Conservation (phyloP, 2,113 vertebrate genomes). For the Pseudorhombus dupliciocellatus region DNA sequence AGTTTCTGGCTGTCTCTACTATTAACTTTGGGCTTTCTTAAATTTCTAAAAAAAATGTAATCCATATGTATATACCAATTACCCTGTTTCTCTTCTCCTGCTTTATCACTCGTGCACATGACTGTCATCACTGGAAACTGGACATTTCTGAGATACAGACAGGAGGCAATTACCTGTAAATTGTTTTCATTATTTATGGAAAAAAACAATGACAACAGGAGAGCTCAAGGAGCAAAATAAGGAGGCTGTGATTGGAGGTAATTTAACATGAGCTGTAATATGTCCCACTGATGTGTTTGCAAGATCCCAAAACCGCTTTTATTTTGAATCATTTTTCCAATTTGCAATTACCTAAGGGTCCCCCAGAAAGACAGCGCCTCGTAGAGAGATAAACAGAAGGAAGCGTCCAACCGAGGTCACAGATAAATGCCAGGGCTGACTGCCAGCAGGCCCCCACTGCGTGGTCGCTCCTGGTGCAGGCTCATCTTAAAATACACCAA, state of each 20-base stretch:
- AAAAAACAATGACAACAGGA: constrained; percentile 27
- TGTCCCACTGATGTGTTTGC: constrained; percentile 35
- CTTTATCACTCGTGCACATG: constrained; percentile 46
- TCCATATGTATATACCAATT: not conserved
- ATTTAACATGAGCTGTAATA: constrained; percentile 48
- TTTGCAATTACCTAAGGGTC: constrained; percentile 31
- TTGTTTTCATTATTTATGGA: constrained; percentile 57
- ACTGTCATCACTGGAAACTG: constrained; percentile 35
- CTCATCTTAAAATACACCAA: not conserved
- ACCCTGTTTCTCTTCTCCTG: constrained; percentile 10
- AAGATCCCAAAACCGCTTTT: constrained; percentile 26
- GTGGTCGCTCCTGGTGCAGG: not conserved
- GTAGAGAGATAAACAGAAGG: constrained; percentile 23
- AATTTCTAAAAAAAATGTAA: not conserved
- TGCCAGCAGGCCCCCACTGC: not conserved
- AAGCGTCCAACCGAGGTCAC: constrained; percentile 8
- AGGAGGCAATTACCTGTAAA: constrained; percentile 62
- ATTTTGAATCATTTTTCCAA: constrained; percentile 11
- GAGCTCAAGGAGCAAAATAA: constrained; percentile 20
- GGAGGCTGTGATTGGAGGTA: constrained; percentile 24
- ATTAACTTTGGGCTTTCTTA: too few relatives aligned
- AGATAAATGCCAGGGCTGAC: constrained; percentile 7
- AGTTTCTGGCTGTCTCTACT: too few relatives aligned
- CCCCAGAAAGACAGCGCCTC: constrained; percentile 3
- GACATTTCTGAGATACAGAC: constrained; percentile 33